phyloP scores from a whole-genome alignment of 2,113 vertebrate species.

The Urocynchramus pylzowi region DNA sequence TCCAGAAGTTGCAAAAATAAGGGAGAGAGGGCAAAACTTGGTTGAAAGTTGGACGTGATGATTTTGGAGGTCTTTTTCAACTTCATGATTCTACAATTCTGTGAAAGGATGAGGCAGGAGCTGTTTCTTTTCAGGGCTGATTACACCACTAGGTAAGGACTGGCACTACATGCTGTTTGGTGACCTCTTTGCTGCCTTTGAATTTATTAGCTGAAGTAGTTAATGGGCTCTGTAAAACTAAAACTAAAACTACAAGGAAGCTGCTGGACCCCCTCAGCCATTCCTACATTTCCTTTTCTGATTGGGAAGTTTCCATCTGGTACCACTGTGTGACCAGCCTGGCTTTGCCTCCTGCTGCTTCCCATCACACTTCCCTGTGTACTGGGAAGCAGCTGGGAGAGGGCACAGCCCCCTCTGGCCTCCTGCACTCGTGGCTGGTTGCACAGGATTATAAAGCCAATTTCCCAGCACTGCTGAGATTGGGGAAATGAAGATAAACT shows the following conservation, averaged over 20 bases:
- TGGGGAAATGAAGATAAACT: not conserved
- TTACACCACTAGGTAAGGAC: conserved; percentile 40
- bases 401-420: not conserved
- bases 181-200: conserved; percentile 61
- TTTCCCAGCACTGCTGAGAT: not conserved
- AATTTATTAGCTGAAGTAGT: not conserved
- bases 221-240: not conserved
- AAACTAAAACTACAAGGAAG: not conserved
- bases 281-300: not conserved
- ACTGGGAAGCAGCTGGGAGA: not conserved
- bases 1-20: conserved; percentile 3
- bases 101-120: not conserved
- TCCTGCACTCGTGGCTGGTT: fast-evolving
- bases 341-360: not conserved
- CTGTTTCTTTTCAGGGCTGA: conserved; percentile 43
- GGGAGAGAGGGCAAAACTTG: not conserved
- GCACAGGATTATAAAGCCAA: not conserved
- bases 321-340: not conserved
- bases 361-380: not conserved
- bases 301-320: not conserved
- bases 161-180: conserved; percentile 54
- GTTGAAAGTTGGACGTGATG: not conserved
- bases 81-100: not conserved
- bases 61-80: not conserved
- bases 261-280: not conserved